Conservation (phyloP, 2,888 invertebrate species). For the Lasioglossum marginatum region DNA sequence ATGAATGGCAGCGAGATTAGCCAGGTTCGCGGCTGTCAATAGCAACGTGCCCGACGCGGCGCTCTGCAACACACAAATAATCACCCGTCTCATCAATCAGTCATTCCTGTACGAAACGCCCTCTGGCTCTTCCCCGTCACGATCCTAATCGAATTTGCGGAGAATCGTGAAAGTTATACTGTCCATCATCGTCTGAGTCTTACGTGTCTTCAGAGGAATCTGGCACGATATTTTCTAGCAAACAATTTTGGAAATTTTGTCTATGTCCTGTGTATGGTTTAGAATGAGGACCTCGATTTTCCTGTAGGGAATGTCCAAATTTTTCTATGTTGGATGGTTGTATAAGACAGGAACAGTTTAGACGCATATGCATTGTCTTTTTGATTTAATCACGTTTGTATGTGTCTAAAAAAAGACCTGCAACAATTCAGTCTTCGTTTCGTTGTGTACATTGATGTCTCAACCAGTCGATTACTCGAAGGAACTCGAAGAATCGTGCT, state of each 20-base stretch:
- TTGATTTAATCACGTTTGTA: neutral
- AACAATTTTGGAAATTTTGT: neutral
- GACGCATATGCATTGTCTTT: neutral
- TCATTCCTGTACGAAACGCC: neutral
- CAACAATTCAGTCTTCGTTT: neutral
- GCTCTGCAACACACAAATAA: slow-evolving; percentile 87
- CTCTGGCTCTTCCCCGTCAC: neutral
- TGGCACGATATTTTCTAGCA: neutral
- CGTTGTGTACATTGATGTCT: neutral
- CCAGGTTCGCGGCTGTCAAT: slow-evolving; percentile 91
- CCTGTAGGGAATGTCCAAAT: neutral
- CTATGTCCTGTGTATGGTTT: neutral
- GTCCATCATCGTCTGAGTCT: neutral
- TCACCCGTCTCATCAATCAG: neutral
- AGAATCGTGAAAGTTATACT: neutral
- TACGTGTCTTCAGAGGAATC: neutral
- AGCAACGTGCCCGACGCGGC: slow-evolving; percentile 92
- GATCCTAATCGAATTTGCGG: slow-evolving; percentile 1
- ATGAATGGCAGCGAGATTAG: slow-evolving; percentile 84
- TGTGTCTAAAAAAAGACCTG: too few relatives aligned
- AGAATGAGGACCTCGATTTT: neutral
- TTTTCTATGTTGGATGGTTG: neutral
- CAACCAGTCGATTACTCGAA: neutral
- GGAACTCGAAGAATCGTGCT: neutral
- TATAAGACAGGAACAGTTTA: neutral